These are phyloP conservation scores for Zosterops japonicus DNA, from an alignment of 2,113 vertebrate genomes.

Conservation along the genomic window DNA sequence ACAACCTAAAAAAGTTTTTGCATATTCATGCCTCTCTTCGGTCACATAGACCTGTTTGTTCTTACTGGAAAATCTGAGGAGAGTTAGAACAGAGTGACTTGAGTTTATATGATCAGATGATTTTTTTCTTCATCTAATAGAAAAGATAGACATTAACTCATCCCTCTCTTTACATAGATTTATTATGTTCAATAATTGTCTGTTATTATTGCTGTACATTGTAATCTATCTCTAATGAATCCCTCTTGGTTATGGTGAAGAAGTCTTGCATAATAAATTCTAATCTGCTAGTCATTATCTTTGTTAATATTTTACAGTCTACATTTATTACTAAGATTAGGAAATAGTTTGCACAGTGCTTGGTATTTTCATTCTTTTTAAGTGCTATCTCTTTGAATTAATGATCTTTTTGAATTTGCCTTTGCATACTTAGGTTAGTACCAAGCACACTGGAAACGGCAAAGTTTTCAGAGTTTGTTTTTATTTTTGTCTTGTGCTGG, in stretches of 20 bases:
- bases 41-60: neutral
- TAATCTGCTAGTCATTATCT: constrained; percentile 48
- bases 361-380: constrained; percentile 40
- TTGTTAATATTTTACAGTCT: constrained; percentile 45
- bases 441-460: neutral
- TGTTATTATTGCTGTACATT: constrained; percentile 67
- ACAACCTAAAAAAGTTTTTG: neutral
- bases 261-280: constrained; percentile 53
- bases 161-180: constrained; percentile 51
- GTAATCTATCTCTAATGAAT: constrained; percentile 67
- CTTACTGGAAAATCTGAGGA: neutral
- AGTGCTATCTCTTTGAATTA: constrained; percentile 19
- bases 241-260: constrained; percentile 59
- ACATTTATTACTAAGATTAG: constrained; percentile 45
- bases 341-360: neutral
- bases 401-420: neutral
- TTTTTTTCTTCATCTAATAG: constrained; percentile 29
- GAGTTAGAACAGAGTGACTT: neutral
- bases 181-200: constrained; percentile 57
- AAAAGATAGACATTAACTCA: constrained; percentile 54
- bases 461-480: neutral
- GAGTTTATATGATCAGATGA: constrained; percentile 15
- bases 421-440: neutral
- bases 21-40: neutral
- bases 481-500: neutral